These are phyloP conservation scores for Luidia sarsii DNA, from an alignment of 53 echinoderm and acorn worm species.

Conservation along the genomic window DNA sequence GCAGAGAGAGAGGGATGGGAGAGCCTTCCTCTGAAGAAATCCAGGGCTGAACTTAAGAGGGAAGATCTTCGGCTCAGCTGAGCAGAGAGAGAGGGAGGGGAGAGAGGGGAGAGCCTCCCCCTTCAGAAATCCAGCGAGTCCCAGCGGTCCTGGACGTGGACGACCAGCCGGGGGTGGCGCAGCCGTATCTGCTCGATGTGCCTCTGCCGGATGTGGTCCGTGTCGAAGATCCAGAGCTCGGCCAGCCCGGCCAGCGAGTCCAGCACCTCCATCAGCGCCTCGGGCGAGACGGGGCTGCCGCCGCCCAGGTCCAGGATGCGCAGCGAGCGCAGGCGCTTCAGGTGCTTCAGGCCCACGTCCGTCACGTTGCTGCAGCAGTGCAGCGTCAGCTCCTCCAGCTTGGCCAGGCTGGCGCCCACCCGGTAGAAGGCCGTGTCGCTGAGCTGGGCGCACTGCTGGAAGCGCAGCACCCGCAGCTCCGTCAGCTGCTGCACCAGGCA, in stretches of 20 bases:
- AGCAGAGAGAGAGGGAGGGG: too few relatives aligned
- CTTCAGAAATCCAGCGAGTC: slow-evolving; percentile 17
- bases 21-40: too few relatives aligned
- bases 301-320: slow-evolving; percentile 36
- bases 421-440: slow-evolving; percentile 44
- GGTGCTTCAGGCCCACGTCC: slow-evolving; percentile 35
- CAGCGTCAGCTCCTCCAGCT: slow-evolving; percentile 41
- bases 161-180: slow-evolving; percentile 12
- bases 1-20: too few relatives aligned
- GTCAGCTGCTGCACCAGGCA: slow-evolving; percentile 45
- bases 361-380: slow-evolving; percentile 49
- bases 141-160: slow-evolving; percentile 36
- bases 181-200: slow-evolving; percentile 26
- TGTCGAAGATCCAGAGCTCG: slow-evolving; percentile 50
- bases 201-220: slow-evolving; percentile 19
- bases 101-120: too few relatives aligned
- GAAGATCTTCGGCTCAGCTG: too few relatives aligned
- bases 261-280: slow-evolving; percentile 37
- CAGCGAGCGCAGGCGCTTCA: slow-evolving; percentile 37
- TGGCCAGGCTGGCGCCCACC: slow-evolving; percentile 46
- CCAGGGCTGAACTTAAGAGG: too few relatives aligned
- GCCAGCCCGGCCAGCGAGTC: slow-evolving; percentile 1
- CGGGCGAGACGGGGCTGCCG: slow-evolving; percentile 29
- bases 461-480: slow-evolving; percentile 39
- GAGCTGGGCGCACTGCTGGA: slow-evolving; percentile 48